phyloP scores from a whole-genome alignment of 1,140 invertebrate genomes.

The Orius insidiosus region DNA sequence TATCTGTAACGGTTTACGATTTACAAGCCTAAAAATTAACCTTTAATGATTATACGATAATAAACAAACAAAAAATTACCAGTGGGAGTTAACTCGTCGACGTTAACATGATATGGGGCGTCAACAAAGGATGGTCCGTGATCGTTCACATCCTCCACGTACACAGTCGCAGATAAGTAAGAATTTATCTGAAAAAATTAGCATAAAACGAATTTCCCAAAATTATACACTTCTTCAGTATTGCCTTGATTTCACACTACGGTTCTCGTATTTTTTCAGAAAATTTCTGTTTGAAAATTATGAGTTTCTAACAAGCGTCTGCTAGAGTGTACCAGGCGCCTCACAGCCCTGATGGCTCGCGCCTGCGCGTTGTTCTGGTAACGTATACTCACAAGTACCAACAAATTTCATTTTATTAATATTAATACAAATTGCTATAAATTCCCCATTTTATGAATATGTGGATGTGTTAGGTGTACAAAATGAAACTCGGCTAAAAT shows the following conservation, averaged over 20 bases:
- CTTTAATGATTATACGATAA: not conserved
- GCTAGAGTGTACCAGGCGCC: too few relatives aligned
- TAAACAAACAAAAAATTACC: conserved; percentile 31
- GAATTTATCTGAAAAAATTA: conserved; percentile 47
- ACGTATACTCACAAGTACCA: too few relatives aligned
- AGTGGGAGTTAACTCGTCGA: conserved; percentile 60
- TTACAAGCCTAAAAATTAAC: conserved; percentile 42
- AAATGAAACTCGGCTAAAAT: too few relatives aligned
- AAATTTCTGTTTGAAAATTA: too few relatives aligned
- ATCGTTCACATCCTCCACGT: conserved; percentile 72
- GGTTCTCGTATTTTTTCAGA: not conserved
- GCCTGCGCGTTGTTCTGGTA: too few relatives aligned
- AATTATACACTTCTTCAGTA: not conserved
- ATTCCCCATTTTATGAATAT: too few relatives aligned
- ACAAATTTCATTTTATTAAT: too few relatives aligned
- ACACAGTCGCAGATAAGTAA: conserved; percentile 66
- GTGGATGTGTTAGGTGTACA: too few relatives aligned
- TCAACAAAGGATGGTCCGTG: conserved; percentile 54
- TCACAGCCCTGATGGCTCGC: too few relatives aligned
- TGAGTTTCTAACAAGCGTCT: too few relatives aligned
- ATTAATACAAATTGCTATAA: too few relatives aligned
- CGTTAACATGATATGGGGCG: conserved; percentile 53
- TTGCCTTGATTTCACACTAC: not conserved
- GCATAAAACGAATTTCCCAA: not conserved
- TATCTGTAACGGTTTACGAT: too few relatives aligned